phyloP scores from a whole-genome alignment of 2,113 vertebrate species.

The Heterocephalus glaber region DNA sequence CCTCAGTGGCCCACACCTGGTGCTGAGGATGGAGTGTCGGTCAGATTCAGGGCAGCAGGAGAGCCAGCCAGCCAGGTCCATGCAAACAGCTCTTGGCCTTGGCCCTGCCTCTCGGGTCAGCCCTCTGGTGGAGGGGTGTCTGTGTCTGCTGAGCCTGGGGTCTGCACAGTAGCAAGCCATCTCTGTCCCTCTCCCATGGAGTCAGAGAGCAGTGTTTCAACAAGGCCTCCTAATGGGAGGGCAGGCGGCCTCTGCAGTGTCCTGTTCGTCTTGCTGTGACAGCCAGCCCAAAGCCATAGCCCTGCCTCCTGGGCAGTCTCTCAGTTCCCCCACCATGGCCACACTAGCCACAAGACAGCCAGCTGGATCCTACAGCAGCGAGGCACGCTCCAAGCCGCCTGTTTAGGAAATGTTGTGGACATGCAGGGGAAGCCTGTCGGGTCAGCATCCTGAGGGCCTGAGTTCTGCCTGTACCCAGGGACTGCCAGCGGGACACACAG shows the following conservation, averaged over 20 bases:
- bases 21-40: not conserved
- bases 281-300: not conserved
- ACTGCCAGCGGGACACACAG: not conserved
- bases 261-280: not conserved
- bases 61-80: not conserved
- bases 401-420: not conserved
- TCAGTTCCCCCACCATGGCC: not conserved
- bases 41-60: too few relatives aligned
- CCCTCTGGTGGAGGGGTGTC: not conserved
- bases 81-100: not conserved
- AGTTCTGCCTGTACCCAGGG: not conserved
- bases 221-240: not conserved
- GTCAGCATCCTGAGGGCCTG: not conserved
- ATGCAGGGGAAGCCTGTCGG: not conserved
- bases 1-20: not conserved
- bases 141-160: not conserved
- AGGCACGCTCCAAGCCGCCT: not conserved
- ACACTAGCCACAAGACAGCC: not conserved
- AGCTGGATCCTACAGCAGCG: fast-evolving
- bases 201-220: not conserved
- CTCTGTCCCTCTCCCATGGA: not conserved
- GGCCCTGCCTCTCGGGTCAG: not conserved
- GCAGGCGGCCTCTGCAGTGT: not conserved
- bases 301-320: not conserved
- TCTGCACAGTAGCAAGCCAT: not conserved